Base-by-base conservation (phyloP, 2,888 invertebrate species). In the Sarcophaga caerulescens region DNA sequence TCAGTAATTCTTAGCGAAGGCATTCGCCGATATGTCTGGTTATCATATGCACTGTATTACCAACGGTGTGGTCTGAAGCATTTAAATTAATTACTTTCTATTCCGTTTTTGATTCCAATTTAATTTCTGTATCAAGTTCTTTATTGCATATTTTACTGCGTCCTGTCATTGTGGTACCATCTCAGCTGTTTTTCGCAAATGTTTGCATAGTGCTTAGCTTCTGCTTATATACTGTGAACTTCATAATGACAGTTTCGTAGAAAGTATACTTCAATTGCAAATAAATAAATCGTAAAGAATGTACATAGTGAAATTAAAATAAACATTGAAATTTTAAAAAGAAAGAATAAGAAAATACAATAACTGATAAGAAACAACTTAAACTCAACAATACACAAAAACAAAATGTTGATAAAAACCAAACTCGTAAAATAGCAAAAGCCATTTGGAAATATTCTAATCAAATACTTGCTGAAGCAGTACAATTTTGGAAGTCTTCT, bases 331-430 rank as follows among this genome's bases (percentile, higher is more conserved):
- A 74, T 52, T 45, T 57, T 62, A 14, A 57, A 57, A 59, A 45
- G 35, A 70, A 81, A n/a, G 45, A 76, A 70, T 35, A 25, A 14
- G 45, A 59, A 45, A 45, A 45, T 59, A 81, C 60, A 14, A 52
- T 78, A 65, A 71, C 79, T 85, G 85, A 85, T 85, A 85, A 85
- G 81, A 81, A 79, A n/a, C 45, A 45, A 66, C 23, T 52, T 57
- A 25, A 70, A 70, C 17, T 8, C 45, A 65, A 23, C 44, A 74
- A 57, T 66, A 70, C 19, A 78, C 8, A 57, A 21, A 73, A 8
- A n/a, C 14, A 52, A 65, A 70, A 77, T 59, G 19, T 60, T 74
- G n/a, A 63, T 76, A 70, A 82, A 75, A 82, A 76, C 70, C 70
- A 76, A 76, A 59, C 19, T 66, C 25, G 17, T 45, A 81, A 25